Evolutionary conservation across 2,888 invertebrate species (phyloP), one percentile per base, ranked within the genome.

Genomic region (Chironomus riparius): DNA sequence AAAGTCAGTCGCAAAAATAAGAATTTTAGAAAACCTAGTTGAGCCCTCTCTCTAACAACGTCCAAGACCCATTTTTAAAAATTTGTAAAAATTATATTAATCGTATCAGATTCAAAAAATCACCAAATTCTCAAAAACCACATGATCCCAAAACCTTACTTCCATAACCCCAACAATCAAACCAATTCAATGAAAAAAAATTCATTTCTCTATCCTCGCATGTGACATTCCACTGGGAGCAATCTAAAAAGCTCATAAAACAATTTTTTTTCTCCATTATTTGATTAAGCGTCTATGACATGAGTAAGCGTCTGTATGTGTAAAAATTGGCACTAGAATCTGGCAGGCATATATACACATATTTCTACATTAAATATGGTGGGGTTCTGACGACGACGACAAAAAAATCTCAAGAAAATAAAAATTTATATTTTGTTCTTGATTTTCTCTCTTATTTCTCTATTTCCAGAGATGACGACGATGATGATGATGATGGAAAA

Each of bases 241-340:
- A 18, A 22, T 38, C 10, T 38, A 18, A 22, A 65, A 65, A 65
- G 65, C 65, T 65, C 22, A 65, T 12, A 56, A 56, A 56, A 56
- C 18, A 18, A 38, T 12, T 15, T 50, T 70, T 47, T 70, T 24
- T 21, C 50, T 48, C 4, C 18, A 12, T 22, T 65, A 24, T 70
- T 50, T 50, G 70, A 70, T 48, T 70, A 70, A 70, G 24, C 50
- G 70, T 70, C 70, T 70, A 22, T 70, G 70, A 70, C 70, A 72
- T 48, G 71, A 71, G 22, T 71, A 71, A 71, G 24, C 56, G 56
- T 72, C 38, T 72, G 72, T 72, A 72, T 72, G 72, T 72, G 72
- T 72, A 50, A 72, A 72, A 72, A 38, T 65, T 71, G 72, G 72
- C 56, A 72, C 72, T 72, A 62, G 18, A 72, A 62, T 61, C 72